A percentile compares a stretch with the other conserved stretches of the same genome.
Conservation (phyloP, 2,113 vertebrate species). For the Erythrocercus mccallii region DNA sequence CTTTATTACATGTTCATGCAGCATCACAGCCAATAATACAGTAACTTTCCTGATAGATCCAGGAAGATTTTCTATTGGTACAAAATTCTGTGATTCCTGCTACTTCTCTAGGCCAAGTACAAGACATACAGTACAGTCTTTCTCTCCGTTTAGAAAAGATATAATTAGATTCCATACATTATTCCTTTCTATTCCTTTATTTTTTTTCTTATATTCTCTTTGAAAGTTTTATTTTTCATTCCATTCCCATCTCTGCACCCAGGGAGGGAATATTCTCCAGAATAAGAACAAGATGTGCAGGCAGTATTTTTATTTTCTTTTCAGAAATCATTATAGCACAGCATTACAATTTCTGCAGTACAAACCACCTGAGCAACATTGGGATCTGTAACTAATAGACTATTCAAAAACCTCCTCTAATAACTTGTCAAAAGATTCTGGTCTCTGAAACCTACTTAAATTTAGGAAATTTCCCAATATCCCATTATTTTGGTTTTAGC, state of each 20-base stretch:
- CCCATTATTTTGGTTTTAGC: background rate
- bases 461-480: background rate
- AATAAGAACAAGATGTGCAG: conserved; percentile 43
- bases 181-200: background rate
- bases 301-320: conserved; percentile 8
- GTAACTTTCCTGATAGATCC: background rate
- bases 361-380: background rate
- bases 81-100: background rate
- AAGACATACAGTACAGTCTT: background rate
- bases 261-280: background rate
- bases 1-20: background rate
- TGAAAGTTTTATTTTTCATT: conserved; percentile 47
- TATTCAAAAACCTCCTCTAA: background rate
- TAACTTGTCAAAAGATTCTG: background rate
- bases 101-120: background rate
- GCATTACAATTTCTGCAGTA: background rate
- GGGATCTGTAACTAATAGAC: background rate
- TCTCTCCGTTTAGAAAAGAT: background rate
- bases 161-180: background rate
- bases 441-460: background rate
- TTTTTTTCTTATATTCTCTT: background rate
- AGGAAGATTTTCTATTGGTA: background rate
- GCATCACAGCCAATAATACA: background rate
- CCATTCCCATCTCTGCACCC: background rate
- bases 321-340: background rate